These are phyloP conservation scores for Sitta carolinensis DNA, from an alignment of 2,797 vertebrate species.

Conservation along the genomic window DNA sequence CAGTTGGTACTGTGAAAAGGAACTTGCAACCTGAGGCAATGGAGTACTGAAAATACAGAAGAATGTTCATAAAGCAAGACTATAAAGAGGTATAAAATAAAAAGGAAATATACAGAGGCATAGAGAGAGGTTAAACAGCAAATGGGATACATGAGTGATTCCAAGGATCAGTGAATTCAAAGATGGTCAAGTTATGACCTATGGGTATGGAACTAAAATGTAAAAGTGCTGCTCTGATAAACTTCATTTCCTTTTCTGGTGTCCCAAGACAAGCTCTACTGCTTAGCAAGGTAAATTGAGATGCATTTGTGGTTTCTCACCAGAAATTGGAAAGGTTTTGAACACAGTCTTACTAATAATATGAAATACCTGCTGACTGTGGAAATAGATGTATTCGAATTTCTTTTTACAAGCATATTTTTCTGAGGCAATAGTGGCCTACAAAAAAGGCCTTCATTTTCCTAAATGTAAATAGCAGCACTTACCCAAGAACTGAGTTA, in stretches of 20 bases:
- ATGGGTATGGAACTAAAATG: not conserved
- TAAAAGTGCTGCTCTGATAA: not conserved
- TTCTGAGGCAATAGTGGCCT: not conserved
- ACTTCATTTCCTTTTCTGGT: not conserved
- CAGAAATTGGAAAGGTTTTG: not conserved
- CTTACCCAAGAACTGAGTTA: not conserved
- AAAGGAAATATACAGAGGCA: not conserved
- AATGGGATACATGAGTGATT: not conserved
- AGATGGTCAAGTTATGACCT: not conserved
- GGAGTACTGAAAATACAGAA: not conserved
- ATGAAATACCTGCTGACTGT: not conserved
- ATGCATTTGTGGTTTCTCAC: not conserved
- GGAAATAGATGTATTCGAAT: not conserved
- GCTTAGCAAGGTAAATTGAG: not conserved
- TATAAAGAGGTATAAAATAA: not conserved
- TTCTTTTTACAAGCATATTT: not conserved
- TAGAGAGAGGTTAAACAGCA: not conserved
- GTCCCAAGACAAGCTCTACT: not conserved
- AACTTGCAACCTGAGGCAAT: not conserved
- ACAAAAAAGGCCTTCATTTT: not conserved
- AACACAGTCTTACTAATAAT: not conserved
- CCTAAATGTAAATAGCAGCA: not conserved
- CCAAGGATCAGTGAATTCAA: not conserved
- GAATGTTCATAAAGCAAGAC: not conserved
- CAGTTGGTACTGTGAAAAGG: not conserved